Evolutionary conservation across 2,888 invertebrate species (phyloP), one percentile per base, ranked within the genome.

Genomic region (Masnerella sp.): DNA sequence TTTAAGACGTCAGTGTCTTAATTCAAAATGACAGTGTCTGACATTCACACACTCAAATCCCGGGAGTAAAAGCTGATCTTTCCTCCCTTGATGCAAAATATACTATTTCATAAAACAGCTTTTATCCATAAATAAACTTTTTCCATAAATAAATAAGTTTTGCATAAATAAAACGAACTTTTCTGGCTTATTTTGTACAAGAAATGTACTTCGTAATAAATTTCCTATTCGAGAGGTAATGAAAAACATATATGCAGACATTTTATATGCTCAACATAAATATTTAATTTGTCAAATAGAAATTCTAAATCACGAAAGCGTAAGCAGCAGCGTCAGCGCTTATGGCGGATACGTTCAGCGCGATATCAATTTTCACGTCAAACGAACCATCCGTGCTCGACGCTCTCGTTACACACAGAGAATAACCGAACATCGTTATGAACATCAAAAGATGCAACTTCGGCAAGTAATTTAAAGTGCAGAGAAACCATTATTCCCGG

Each of bases 301-400:
- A 58, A 74, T 70, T 70, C 51, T 62, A 58, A 70, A 64, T 59
- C 70, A 56, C 36, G 47, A 52, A 45, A 67, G 71, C 52, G 56
- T 74, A 69, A 71, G 71, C 65, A 69, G 71, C 74, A 68, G 20
- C 65, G 74, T 76, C 74, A 74, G 75, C 72, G 42, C 56, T 68
- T 73, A 62, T 58, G 70, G 12, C 36, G 64, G 52, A 54, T 68
- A 45, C 40, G 52, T 73, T 64, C 74, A 64, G 40, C 64, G 59
- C 56, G 64, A 75, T 77, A 76, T 76, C 76, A 78, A 76, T 76
- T 78, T 76, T 71, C 68, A 61, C 59, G 73, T 72, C 69, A 78
- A 78, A 76, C 75, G 76, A 76, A 74, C 72, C 76, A 67, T 74
- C 74, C 68, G 56, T 54, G 69, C 69, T 65, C 69, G 28, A 61